phyloP scores from a whole-genome alignment of 2,797 vertebrate genomes.

The Yasuhikotakia modesta region DNA sequence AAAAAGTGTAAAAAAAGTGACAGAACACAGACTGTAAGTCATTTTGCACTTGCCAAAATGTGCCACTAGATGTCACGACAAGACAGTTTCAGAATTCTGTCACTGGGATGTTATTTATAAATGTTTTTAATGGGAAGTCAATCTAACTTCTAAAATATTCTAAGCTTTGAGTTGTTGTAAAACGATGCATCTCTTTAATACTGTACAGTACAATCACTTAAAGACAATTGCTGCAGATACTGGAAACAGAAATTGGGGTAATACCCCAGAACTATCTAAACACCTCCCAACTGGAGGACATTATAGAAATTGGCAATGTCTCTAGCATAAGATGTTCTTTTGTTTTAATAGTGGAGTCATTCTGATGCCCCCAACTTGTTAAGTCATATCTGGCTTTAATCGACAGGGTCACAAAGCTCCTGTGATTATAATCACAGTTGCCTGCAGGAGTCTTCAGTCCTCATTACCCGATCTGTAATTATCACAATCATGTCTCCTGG shows the following conservation, averaged over 20 bases:
- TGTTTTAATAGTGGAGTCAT: conserved; percentile 47
- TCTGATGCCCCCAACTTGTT: conserved; percentile 60
- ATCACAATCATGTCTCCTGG: conserved; percentile 69
- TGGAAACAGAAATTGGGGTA: not conserved
- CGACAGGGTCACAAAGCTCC: conserved; percentile 55
- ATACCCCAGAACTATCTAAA: not conserved
- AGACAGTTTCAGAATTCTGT: conserved; percentile 17
- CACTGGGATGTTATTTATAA: not conserved
- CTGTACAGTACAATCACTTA: not conserved
- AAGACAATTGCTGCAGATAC: not conserved
- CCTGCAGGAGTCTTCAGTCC: conserved; percentile 54
- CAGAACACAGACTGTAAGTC: not conserved
- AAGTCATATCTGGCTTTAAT: conserved; percentile 68
- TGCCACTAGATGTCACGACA: conserved; percentile 53
- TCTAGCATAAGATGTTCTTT: conserved; percentile 38
- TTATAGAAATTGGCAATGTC: conserved; percentile 45
- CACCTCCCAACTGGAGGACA: conserved; percentile 27
- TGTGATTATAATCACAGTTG: conserved; percentile 60
- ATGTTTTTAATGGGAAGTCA: not conserved
- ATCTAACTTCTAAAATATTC: not conserved
- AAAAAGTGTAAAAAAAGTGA: too few relatives aligned
- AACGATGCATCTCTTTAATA: not conserved
- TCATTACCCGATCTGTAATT: conserved; percentile 73
- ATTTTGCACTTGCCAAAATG: not conserved
- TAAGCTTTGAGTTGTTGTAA: not conserved